A percentile compares a stretch with the other conserved stretches of the same genome.
Evolutionary conservation across 92 coral and sea anemone genomes (phyloP).

Genomic region (Palythoa grandis): DNA sequence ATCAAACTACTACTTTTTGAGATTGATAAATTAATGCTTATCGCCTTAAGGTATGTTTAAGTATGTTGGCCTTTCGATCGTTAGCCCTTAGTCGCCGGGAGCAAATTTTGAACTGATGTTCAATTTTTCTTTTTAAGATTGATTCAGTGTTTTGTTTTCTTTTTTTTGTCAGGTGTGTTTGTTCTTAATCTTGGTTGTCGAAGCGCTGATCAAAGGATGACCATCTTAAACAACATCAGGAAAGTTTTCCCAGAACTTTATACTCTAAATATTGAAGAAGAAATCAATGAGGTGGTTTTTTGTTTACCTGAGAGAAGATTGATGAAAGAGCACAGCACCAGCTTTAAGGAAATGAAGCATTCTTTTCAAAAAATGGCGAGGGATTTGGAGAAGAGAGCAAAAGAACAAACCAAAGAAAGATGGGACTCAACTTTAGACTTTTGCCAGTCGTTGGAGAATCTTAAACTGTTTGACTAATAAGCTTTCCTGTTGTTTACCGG

Average conservation of each 20-base stretch:
- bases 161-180: slow-evolving; percentile 70
- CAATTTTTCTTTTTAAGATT: no score
- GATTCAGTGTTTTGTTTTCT: no score
- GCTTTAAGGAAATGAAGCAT: slow-evolving; percentile 7
- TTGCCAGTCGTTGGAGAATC: slow-evolving; percentile 59
- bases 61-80: no score
- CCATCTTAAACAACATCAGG: slow-evolving; percentile 62
- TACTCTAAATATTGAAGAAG: slow-evolving; percentile 68
- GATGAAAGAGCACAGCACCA: not conserved
- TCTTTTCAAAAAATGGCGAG: slow-evolving; percentile 46
- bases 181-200: slow-evolving; percentile 87
- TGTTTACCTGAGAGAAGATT: slow-evolving; percentile 51
- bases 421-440: slow-evolving; percentile 76
- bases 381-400: slow-evolving; percentile 61
- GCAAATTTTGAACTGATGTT: no score
- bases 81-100: no score
- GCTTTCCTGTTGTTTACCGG: not conserved
- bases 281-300: slow-evolving; percentile 77
- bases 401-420: slow-evolving; percentile 32
- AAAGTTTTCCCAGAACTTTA: slow-evolving; percentile 67
- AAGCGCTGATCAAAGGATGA: slow-evolving; percentile 46
- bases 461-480: slow-evolving; percentile 49
- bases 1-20: no score
- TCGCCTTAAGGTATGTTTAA: no score
- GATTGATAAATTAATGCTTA: no score